Conservation (phyloP, 35 echinoderm and acorn worm genomes). For the Heliocidaris erythrogramma region DNA sequence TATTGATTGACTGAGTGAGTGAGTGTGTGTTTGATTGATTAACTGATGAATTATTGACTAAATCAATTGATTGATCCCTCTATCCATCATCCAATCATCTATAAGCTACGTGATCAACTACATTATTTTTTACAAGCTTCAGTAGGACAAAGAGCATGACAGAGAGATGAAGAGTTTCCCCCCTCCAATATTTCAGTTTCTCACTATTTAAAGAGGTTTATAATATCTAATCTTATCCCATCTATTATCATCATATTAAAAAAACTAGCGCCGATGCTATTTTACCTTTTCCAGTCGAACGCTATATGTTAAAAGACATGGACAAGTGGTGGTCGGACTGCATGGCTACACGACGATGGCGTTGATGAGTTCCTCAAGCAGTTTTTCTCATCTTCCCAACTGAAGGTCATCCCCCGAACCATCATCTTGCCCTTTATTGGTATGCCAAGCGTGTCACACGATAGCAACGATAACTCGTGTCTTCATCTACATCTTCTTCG, state of each 20-base stretch:
- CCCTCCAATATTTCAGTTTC: background rate
- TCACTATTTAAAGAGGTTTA: background rate
- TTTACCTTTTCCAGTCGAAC: background rate
- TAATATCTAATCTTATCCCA: background rate
- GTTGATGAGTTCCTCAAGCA: background rate
- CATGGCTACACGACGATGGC: background rate
- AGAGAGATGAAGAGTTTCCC: too few relatives aligned
- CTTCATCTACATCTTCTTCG: background rate
- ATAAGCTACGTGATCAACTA: too few relatives aligned
- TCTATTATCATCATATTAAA: background rate
- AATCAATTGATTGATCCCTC: background rate
- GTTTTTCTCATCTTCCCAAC: constrained; percentile 19
- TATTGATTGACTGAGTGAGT: background rate
- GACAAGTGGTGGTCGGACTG: background rate
- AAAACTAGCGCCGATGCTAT: background rate
- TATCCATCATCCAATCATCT: too few relatives aligned
- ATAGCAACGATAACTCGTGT: background rate
- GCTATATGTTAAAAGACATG: background rate
- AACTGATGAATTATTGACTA: background rate
- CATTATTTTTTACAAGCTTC: too few relatives aligned
- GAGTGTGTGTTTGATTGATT: background rate
- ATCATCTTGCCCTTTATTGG: constrained; percentile 33
- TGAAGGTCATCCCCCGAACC: constrained; percentile 27
- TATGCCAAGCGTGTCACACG: constrained; percentile 26
- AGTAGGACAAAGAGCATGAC: too few relatives aligned